phyloP scores from a whole-genome alignment of 2,888 invertebrate species.

The Lutraria lutraria region DNA sequence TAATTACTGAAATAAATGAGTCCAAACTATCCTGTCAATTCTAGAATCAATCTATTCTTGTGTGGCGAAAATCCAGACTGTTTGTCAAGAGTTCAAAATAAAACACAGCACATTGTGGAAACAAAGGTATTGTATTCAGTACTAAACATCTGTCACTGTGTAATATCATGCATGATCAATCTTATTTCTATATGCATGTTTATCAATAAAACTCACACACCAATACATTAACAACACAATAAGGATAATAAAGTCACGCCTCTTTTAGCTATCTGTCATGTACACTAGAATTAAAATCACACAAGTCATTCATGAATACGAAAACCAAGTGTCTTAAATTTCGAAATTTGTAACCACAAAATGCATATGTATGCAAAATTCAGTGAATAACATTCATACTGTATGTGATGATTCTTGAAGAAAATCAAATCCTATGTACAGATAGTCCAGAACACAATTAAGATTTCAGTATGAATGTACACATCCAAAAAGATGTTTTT shows the following conservation, averaged over 20 bases:
- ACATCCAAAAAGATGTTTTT: neutral
- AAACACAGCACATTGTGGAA: neutral
- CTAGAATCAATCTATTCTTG: neutral
- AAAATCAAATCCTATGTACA: neutral
- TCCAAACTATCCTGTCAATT: too few species aligned
- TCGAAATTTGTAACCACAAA: neutral
- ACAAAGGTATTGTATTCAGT: slow-evolving; percentile 33
- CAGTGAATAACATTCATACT: neutral
- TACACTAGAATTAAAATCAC: neutral
- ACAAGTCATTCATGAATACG: neutral
- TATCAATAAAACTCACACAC: neutral
- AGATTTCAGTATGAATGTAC: neutral
- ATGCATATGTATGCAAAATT: neutral
- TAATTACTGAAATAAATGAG: neutral
- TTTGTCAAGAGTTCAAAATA: neutral
- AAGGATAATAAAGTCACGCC: neutral
- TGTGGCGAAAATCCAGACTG: neutral
- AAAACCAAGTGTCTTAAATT: neutral
- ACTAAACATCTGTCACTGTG: slow-evolving; percentile 26
- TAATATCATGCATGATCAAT: slow-evolving; percentile 17
- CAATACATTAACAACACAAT: neutral
- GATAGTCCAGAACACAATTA: neutral
- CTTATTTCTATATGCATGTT: slow-evolving; percentile 10
- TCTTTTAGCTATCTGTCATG: neutral
- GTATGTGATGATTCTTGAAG: too few species aligned